Evolutionary conservation across 2,113 vertebrate species (phyloP), one percentile per base, ranked within the genome.

Genomic region (Miniopterus natalensis): DNA sequence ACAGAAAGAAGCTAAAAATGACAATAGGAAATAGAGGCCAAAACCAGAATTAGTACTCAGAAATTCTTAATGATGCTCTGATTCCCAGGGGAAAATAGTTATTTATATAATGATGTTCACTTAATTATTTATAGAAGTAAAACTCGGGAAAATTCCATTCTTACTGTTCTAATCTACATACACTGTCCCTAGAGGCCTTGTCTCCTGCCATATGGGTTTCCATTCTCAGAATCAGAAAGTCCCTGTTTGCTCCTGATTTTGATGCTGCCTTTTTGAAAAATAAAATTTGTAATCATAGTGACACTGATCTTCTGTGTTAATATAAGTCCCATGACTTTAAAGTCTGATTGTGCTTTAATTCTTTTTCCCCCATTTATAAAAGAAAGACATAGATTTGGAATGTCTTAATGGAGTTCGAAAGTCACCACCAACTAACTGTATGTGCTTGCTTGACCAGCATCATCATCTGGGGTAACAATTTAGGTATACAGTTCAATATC

Each of bases 61-160:
- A 96, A 90, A 92, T 93, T 87, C 36, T 23, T 87, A 71, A 90
- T 47, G 40, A 89, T 84, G 70, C 3, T 80, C 0, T 23, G 77
- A 87, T 94, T 84, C 83, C 61, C 65, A 89, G 29, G 73, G 79
- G 70, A 27, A 84, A 73, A 8, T 31, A 86, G 71, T 95, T 96
- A 86, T 95, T 97, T 96, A 91, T 59, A 59, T 84, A 61, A 87
- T 29, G 57, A 47, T 45, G 61, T 88, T 90, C 36, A 55, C 57
- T 90, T 92, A 66, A 61, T 92, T 95, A 95, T 97, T 96, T 97
- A 80, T 91, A 89, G 95, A 95, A 92, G 40, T 59, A 93, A 93
- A 96, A 80, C 29, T 89, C 47, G 0, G 57, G 74, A 96, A 93
- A 96, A 96, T 96, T 96, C 66, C 63, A 83, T 45, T 88, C 53